phyloP scores from a whole-genome alignment of 2,113 vertebrate species.

The Himantopus leucocephalus region DNA sequence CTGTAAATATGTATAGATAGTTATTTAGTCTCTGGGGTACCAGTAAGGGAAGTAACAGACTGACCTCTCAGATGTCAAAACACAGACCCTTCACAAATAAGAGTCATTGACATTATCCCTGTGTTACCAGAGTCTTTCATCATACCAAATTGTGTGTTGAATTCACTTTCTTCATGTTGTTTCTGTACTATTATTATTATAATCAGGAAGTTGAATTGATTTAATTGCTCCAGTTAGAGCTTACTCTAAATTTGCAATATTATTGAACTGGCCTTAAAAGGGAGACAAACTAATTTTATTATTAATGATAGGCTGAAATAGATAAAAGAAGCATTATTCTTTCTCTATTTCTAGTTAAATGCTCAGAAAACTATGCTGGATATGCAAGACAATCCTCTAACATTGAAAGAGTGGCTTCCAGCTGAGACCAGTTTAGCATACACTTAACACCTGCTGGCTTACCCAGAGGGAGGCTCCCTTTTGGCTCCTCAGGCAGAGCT shows the following conservation, averaged over 20 bases:
- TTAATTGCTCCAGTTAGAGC: conserved; percentile 7
- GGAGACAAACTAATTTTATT: conserved; percentile 13
- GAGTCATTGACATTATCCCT: background rate
- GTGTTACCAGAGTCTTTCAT: background rate
- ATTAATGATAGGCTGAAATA: background rate
- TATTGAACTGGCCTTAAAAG: background rate
- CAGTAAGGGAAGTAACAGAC: background rate
- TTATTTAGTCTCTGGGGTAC: background rate
- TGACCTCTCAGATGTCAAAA: background rate
- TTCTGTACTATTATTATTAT: background rate
- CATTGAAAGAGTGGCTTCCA: conserved; percentile 20
- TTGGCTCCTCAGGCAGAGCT: background rate
- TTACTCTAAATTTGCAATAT: background rate
- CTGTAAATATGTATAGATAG: background rate
- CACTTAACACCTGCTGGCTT: conserved; percentile 17
- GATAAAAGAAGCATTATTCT: conserved; percentile 28
- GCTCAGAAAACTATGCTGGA: background rate
- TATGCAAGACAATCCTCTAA: background rate
- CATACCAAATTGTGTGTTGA: background rate
- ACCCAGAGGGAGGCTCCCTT: background rate
- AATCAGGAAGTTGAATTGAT: background rate
- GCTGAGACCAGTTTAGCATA: conserved; percentile 9
- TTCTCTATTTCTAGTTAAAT: background rate
- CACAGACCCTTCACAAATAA: background rate
- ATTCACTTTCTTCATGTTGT: background rate